A percentile compares a stretch with the other conserved stretches of the same genome.
Conservation (phyloP, 2,888 invertebrate species). For the Eupithecia exiguata region DNA sequence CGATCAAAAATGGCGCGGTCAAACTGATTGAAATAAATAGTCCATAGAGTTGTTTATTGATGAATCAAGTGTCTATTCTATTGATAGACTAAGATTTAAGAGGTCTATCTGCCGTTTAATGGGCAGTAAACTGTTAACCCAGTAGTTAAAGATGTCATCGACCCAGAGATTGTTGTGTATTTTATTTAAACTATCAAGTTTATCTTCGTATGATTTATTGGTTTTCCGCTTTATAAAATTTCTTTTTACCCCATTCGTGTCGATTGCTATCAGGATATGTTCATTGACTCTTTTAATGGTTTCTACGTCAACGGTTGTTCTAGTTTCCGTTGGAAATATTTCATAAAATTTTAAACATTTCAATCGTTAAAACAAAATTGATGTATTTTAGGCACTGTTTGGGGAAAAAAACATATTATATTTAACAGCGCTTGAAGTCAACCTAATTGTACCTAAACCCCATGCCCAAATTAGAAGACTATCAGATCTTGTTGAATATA, state of each 20-base stretch:
- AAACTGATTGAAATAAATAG: slow-evolving; percentile 43
- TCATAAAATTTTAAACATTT: background rate
- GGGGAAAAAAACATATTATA: background rate
- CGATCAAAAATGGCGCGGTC: slow-evolving; percentile 61
- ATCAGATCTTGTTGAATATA: background rate
- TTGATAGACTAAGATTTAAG: slow-evolving; percentile 41
- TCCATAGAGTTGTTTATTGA: slow-evolving; percentile 31
- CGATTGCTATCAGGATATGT: slow-evolving; percentile 36
- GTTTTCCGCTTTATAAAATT: slow-evolving; percentile 19
- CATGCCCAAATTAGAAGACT: background rate
- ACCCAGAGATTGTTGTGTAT: slow-evolving; percentile 27
- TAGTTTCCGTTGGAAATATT: slow-evolving; percentile 9
- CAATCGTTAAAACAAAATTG: background rate
- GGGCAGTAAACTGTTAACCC: slow-evolving; percentile 34
- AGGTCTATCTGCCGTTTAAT: slow-evolving; percentile 37
- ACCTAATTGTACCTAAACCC: background rate
- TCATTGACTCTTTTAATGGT: slow-evolving; percentile 37
- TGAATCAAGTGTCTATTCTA: slow-evolving; percentile 36
- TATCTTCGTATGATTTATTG: slow-evolving; percentile 28
- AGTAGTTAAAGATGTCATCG: slow-evolving; percentile 34
- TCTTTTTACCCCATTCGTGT: slow-evolving; percentile 27
- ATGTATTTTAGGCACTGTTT: background rate
- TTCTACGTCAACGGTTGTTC: slow-evolving; percentile 32
- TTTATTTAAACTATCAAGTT: slow-evolving; percentile 22
- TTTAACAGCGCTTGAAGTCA: background rate